phyloP scores from a whole-genome alignment of 2,113 vertebrate genomes.

The Cichladusa arquata region DNA sequence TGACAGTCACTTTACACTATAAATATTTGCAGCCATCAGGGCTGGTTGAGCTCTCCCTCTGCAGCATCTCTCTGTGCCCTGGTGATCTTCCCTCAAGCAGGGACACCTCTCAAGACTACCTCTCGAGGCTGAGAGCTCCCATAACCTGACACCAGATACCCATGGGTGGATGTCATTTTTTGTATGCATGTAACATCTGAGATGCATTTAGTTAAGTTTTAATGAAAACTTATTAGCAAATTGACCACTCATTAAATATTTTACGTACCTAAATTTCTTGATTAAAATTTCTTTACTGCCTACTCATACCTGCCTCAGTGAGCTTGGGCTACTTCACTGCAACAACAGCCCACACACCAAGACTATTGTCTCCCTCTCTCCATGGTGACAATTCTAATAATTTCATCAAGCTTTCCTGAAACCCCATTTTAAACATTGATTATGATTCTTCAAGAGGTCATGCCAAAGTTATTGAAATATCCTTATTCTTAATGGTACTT shows the following conservation, averaged over 20 bases:
- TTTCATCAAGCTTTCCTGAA: not conserved
- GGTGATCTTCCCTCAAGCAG: not conserved
- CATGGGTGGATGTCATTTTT: not conserved
- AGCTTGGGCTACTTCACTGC: not conserved
- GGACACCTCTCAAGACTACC: not conserved
- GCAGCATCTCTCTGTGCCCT: not conserved
- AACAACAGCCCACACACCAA: not conserved
- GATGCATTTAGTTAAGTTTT: not conserved
- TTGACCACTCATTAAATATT: not conserved
- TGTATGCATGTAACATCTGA: not conserved
- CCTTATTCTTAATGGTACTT: not conserved
- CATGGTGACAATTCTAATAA: not conserved
- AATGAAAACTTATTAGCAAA: not conserved
- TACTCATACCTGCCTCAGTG: not conserved
- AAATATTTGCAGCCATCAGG: not conserved
- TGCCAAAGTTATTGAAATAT: not conserved
- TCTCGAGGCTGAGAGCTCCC: rapidly evolving
- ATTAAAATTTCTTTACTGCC: not conserved
- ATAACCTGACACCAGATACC: not conserved
- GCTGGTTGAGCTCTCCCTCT: rapidly evolving
- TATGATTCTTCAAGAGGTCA: not conserved
- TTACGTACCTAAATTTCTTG: not conserved
- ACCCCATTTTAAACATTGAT: not conserved
- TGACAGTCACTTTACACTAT: not conserved
- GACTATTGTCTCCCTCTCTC: not conserved